phyloP scores from a whole-genome alignment of 2,888 invertebrate species.

The Orgyia antiqua region DNA sequence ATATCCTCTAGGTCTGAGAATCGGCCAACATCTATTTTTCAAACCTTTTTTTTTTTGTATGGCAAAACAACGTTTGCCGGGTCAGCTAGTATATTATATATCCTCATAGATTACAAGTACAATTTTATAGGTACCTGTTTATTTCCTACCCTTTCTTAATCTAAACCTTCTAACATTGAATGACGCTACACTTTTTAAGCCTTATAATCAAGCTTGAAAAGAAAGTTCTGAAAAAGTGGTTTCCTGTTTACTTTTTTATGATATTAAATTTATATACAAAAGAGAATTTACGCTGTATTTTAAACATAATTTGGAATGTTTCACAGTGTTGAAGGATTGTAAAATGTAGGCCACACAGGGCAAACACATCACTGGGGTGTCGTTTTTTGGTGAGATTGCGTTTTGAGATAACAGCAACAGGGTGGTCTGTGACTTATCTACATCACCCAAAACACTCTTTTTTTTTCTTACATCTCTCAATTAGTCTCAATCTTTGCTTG shows the following conservation, averaged over 20 bases:
- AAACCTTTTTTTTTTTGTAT: too few species aligned
- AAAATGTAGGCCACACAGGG: slow-evolving; percentile 67
- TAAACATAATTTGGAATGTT: slow-evolving; percentile 19
- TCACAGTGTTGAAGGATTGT: slow-evolving; percentile 46
- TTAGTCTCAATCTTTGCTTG: slow-evolving; percentile 1
- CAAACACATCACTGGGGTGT: slow-evolving; percentile 59
- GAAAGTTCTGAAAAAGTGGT: slow-evolving; percentile 3
- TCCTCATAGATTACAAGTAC: too few species aligned
- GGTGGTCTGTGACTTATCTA: slow-evolving; percentile 53
- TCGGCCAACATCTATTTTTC: too few species aligned
- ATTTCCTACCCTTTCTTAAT: background rate
- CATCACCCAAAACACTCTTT: slow-evolving; percentile 20
- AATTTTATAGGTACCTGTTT: too few species aligned
- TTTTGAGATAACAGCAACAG: slow-evolving; percentile 47
- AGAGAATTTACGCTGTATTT: slow-evolving; percentile 16
- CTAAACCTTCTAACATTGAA: slow-evolving; percentile 1
- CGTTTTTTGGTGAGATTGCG: slow-evolving; percentile 61
- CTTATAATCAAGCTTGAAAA: slow-evolving; percentile 2
- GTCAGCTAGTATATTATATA: too few species aligned
- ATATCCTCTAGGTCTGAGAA: too few species aligned
- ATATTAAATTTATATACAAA: slow-evolving; percentile 16
- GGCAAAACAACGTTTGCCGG: too few species aligned
- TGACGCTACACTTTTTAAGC: slow-evolving; percentile 1
- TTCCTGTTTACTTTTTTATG: slow-evolving; percentile 6
- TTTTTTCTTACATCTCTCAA: slow-evolving; percentile 5